Base-by-base conservation (phyloP, 2,888 invertebrate genomes). In the Parelbella ahira region DNA sequence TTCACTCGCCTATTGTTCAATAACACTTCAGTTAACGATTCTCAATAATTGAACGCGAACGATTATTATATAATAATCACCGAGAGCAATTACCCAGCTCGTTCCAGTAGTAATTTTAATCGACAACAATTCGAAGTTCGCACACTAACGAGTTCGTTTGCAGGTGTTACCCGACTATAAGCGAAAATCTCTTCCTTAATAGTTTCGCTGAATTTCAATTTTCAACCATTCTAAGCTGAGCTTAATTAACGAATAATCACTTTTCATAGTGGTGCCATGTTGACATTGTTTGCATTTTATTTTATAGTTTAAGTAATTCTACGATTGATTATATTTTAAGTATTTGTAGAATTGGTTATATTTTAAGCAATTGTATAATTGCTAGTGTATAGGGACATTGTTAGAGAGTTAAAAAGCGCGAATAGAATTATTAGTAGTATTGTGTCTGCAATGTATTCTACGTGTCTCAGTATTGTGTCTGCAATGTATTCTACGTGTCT, bases 111-210 rank as follows among this genome's bases (percentile, higher is more conserved):
- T 54, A 51, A 54, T 58, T 58, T 53, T 53, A 60, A 53, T 56
- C 52, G 58, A 52, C 55, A 58, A 51, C 50, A 52, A 61, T 54
- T 55, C 49, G 50, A 52, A 57, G 47, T 54, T 56, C 46, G 44
- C 44, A 34, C 37, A 47, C 50, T 59, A 59, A 59, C 51, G 59
- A 57, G 47, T 45, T 36, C 54, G 53, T 45, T 52, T 44, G 51
- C 60, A 60, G 59, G 58, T 60, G 60, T 45, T 48, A 37, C 50
- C n/a, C 50, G 34, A 51, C 56, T 52, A 54, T 59, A 55, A 58
- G 53, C 47, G 50, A 41, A 49, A 51, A 54, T 50, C 33, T 38
- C 33, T 47, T 47, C 48, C 48, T 45, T 51, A 48, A 50, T 53
- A 51, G 53, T 54, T 54, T 49, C 53, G 49, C 44, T 38, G 37